phyloP scores from a whole-genome alignment of 2,797 vertebrate species.

The Anguilla marmorata region DNA sequence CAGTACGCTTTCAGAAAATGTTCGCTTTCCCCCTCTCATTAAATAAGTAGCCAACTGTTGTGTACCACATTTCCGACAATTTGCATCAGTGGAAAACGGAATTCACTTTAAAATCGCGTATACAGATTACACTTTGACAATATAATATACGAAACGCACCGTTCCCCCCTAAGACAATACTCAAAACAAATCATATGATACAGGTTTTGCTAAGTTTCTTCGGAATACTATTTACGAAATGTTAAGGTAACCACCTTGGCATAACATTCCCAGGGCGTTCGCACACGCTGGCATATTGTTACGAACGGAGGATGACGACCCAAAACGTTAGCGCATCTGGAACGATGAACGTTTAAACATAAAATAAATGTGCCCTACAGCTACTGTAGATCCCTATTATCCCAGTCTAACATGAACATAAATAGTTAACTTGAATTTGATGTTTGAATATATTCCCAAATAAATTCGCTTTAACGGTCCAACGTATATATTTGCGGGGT shows the following conservation, averaged over 20 bases:
- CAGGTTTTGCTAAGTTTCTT: neutral
- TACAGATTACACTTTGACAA: neutral
- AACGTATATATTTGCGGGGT: neutral
- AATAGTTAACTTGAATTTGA: neutral
- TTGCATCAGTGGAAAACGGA: neutral
- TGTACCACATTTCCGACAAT: neutral
- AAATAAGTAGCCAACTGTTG: neutral
- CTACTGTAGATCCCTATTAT: neutral
- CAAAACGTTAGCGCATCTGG: neutral
- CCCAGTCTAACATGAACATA: neutral
- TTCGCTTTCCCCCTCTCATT: neutral
- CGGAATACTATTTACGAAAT: neutral
- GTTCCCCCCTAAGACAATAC: neutral
- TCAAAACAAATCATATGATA: neutral
- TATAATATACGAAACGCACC: neutral
- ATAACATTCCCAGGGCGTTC: neutral
- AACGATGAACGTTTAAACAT: neutral
- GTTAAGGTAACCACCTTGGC: neutral
- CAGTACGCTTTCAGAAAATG: neutral
- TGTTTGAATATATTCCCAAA: neutral
- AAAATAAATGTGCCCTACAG: neutral
- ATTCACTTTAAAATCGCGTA: neutral
- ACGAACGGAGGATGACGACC: neutral
- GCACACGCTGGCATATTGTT: neutral
- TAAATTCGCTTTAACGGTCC: neutral